Evolutionary conservation across 2,797 vertebrate genomes (phyloP).

Genomic region (Paguma larvata): DNA sequence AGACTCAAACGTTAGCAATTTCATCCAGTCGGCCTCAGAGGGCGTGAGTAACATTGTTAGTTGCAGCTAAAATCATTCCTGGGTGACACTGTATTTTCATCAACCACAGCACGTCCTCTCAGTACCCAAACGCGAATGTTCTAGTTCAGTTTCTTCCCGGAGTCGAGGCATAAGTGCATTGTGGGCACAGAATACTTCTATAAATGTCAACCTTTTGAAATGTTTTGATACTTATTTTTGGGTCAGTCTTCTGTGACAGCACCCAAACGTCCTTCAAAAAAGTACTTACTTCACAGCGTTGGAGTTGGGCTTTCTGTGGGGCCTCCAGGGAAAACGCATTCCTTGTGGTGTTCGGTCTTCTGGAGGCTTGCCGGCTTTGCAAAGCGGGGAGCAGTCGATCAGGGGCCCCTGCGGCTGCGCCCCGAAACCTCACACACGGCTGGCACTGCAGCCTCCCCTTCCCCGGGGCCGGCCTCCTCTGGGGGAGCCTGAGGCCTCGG

Average conservation of each 20-base stretch:
- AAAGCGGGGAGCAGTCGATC: neutral
- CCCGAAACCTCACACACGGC: neutral
- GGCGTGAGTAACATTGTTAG: neutral
- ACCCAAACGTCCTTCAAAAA: neutral
- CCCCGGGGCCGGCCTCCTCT: neutral
- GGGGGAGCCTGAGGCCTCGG: accelerated
- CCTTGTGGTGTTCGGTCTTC: accelerated
- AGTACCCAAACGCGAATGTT: neutral
- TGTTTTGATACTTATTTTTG: neutral
- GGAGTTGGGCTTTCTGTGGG: neutral
- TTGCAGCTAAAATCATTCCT: neutral
- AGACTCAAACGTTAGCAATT: neutral
- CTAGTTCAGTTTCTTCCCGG: neutral
- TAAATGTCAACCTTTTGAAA: neutral
- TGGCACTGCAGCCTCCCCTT: accelerated
- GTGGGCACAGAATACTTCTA: neutral
- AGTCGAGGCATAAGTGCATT: neutral
- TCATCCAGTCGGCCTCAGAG: accelerated
- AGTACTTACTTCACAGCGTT: neutral
- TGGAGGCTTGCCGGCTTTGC: neutral
- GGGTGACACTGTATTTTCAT: accelerated
- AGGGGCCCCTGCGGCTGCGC: neutral
- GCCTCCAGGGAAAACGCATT: neutral
- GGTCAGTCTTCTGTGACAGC: neutral
- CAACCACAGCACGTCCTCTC: neutral